Evolutionary conservation across 2,888 invertebrate species (phyloP).

Genomic region (Drosophila rubida): DNA sequence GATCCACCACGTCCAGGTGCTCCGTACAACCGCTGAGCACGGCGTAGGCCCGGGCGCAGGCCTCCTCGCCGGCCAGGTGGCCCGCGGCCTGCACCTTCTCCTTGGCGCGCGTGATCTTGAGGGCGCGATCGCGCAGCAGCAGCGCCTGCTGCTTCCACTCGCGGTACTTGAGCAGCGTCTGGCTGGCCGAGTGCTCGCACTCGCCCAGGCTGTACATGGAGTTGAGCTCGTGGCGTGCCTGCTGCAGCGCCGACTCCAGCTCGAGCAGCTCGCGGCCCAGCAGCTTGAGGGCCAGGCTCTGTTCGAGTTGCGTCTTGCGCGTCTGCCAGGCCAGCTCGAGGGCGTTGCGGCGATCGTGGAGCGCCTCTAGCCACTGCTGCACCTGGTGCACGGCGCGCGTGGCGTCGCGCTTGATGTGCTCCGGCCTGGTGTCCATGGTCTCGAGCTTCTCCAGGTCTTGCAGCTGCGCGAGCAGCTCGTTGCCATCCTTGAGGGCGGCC

Average conservation of each 20-base stretch:
- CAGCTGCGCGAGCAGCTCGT: slow-evolving; percentile 90
- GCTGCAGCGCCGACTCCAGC: slow-evolving; percentile 87
- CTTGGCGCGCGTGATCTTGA: slow-evolving; percentile 91
- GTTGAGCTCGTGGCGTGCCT: slow-evolving; percentile 86
- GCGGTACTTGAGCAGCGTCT: slow-evolving; percentile 89
- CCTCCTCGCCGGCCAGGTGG: slow-evolving; percentile 90
- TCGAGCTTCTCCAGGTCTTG: slow-evolving; percentile 91
- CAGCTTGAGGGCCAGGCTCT: slow-evolving; percentile 90
- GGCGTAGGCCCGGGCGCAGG: slow-evolving; percentile 88
- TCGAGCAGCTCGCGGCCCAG: slow-evolving; percentile 90
- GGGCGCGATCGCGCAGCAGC: slow-evolving; percentile 90
- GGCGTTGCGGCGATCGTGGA: slow-evolving; percentile 90
- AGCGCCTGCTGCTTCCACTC: slow-evolving; percentile 90
- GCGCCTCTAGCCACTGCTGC: slow-evolving; percentile 90
- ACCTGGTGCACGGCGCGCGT: slow-evolving; percentile 87
- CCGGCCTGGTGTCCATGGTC: slow-evolving; percentile 90
- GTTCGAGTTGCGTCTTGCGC: slow-evolving; percentile 91
- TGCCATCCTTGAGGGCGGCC: slow-evolving; percentile 92
- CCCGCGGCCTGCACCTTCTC: slow-evolving; percentile 90
- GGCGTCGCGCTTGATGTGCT: slow-evolving; percentile 86
- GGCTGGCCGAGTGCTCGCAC: slow-evolving; percentile 89
- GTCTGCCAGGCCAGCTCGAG: slow-evolving; percentile 89
- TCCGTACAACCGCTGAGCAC: slow-evolving; percentile 89
- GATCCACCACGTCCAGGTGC: slow-evolving; percentile 90
- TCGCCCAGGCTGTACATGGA: slow-evolving; percentile 87